These are phyloP conservation scores for Echeneis naucrates DNA, from an alignment of 2,797 vertebrate genomes.

Conservation along the genomic window DNA sequence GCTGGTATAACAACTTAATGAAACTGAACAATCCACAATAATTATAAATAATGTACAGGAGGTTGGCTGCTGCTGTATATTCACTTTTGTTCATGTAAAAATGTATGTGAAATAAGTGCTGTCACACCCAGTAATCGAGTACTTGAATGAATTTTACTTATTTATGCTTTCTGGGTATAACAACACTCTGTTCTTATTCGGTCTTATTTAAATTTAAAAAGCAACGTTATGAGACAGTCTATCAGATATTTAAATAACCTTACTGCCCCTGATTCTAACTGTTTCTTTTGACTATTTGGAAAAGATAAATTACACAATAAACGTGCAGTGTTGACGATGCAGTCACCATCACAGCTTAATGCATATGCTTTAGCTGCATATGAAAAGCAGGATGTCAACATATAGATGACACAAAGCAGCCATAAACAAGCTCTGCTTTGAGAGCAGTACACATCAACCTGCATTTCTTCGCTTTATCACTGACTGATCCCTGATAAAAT, in stretches of 20 bases:
- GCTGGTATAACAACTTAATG: constrained; percentile 42
- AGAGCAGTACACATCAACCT: constrained; percentile 2
- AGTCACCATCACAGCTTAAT: constrained; percentile 9
- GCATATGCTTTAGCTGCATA: constrained; percentile 17
- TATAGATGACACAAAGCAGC: constrained; percentile 14
- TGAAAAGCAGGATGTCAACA: constrained; percentile 5
- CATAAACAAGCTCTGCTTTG: constrained; percentile 5
- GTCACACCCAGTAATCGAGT: not conserved
- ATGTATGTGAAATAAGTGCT: not conserved
- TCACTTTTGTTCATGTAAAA: not conserved
- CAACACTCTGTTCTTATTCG: constrained; percentile 8
- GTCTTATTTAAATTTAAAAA: not conserved
- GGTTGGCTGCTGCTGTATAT: constrained; percentile 8
- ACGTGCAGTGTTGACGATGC: not conserved
- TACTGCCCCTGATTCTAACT: not conserved
- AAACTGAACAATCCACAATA: constrained; percentile 1
- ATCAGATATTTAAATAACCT: not conserved
- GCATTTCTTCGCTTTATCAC: constrained; percentile 15
- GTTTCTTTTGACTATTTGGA: constrained; percentile 3
- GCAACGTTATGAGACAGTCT: too few relatives aligned
- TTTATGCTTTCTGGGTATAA: not conserved
- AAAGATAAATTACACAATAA: constrained; percentile 24
- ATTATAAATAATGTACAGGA: constrained; percentile 3
- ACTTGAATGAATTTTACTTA: not conserved
- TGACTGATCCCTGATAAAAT: too few relatives aligned